Conservation (phyloP, 2,888 invertebrate genomes). For the Cheilosia soror region DNA sequence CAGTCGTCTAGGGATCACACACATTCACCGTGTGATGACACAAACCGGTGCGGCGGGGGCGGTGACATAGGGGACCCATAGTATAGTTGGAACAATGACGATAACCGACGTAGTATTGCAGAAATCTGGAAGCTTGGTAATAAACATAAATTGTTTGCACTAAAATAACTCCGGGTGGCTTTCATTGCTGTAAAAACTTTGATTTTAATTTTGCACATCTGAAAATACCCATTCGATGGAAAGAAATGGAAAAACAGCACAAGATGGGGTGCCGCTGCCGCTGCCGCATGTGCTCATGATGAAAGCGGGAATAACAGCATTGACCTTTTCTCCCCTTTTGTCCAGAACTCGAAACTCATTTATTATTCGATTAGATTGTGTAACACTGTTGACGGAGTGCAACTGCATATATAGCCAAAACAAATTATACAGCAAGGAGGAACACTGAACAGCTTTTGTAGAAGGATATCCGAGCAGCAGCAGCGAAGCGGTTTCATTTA, state of each 20-base stretch:
- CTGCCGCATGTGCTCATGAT: not conserved
- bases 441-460: constrained; percentile 3
- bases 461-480: not conserved
- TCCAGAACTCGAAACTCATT: constrained; percentile 38
- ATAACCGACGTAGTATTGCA: constrained; percentile 26
- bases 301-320: constrained; percentile 7
- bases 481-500: constrained; percentile 21
- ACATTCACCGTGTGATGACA: constrained; percentile 13
- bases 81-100: not conserved
- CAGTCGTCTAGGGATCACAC: constrained; percentile 40
- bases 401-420: not conserved
- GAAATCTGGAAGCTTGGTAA: constrained; percentile 58
- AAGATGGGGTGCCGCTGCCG: not conserved
- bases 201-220: constrained; percentile 62
- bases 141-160: constrained; percentile 70
- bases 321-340: constrained; percentile 19
- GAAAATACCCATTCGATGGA: constrained; percentile 20
- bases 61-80: not conserved
- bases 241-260: not conserved
- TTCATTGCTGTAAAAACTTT: constrained; percentile 66
- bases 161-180: constrained; percentile 68
- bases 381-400: constrained; percentile 34
- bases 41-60: constrained; percentile 6
- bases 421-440: constrained; percentile 2
- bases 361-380: constrained; percentile 54